Conservation (phyloP, 1,140 invertebrate genomes). For the Bombyx mori region ASM3026992v2 NC_085123.1:12018001-12018500, state of each 20-base stretch:
- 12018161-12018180: slow-evolving; percentile 71
- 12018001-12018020: slow-evolving; percentile 82
- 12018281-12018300: slow-evolving; percentile 83
- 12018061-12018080: slow-evolving; percentile 78
- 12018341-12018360: slow-evolving; percentile 56
- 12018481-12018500: slow-evolving; percentile 77
- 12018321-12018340: slow-evolving; percentile 75
- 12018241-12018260: slow-evolving; percentile 76
- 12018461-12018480: slow-evolving; percentile 82
- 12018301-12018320: slow-evolving; percentile 81
- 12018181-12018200: slow-evolving; percentile 74
- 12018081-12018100: slow-evolving; percentile 87
- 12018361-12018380: slow-evolving; percentile 61
- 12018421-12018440: slow-evolving; percentile 83
- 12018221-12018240: slow-evolving; percentile 80
- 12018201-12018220: slow-evolving; percentile 80
- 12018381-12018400: slow-evolving; percentile 77
- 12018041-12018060: slow-evolving; percentile 84
- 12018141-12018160: slow-evolving; percentile 76
- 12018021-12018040: slow-evolving; percentile 87
- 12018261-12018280: slow-evolving; percentile 90
- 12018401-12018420: slow-evolving; percentile 88
- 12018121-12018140: slow-evolving; percentile 76
- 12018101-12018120: slow-evolving; percentile 75
- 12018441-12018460: slow-evolving; percentile 87